Evolutionary conservation across 30 jellyfish, hydroid and myxozoan species (phyloP).

Genomic region (Aurelia coerulea): DNA sequence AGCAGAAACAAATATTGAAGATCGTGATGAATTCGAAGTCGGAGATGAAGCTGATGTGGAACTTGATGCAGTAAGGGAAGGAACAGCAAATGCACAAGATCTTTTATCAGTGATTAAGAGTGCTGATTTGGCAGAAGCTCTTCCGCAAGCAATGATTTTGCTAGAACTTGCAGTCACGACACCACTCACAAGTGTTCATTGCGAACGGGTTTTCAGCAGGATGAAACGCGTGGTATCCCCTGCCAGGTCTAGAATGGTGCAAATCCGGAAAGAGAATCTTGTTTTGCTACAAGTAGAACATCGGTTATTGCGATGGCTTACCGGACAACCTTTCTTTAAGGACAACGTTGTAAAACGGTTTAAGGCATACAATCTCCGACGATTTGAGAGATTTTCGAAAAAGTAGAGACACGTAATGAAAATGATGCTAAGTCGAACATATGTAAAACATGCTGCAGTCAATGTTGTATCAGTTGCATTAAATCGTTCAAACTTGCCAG

Average conservation of each 20-base stretch:
- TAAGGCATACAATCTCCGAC: conserved; percentile 10
- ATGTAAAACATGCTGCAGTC: no score
- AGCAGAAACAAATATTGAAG: neutral
- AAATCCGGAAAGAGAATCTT: no score
- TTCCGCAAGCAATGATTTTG: conserved; percentile 29
- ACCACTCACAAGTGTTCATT: conserved; percentile 61
- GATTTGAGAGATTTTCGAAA: conserved; percentile 43
- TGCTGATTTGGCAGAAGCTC: conserved; percentile 46
- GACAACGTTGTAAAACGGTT: no score
- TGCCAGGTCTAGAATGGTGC: conserved; percentile 42
- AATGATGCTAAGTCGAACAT: no score
- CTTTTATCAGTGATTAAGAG: conserved; percentile 6
- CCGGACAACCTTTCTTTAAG: no score
- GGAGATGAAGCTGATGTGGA: conserved; percentile 17
- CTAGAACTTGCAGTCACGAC: conserved; percentile 51
- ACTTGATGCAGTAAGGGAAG: conserved; percentile 9
- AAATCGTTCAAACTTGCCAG: no score
- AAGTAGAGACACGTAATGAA: no score
- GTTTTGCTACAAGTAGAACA: no score
- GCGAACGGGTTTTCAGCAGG: conserved; percentile 62
- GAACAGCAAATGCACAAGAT: conserved; percentile 24
- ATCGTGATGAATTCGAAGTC: conserved; percentile 7
- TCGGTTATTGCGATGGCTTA: no score
- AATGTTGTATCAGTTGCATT: no score
- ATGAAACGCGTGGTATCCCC: conserved; percentile 52